Percentiles rank a stretch among this genome's conserved stretches.
These are phyloP conservation scores for Hozukius guyotensis DNA, from an alignment of 2,797 vertebrate species.

Conservation along the genomic window DNA sequence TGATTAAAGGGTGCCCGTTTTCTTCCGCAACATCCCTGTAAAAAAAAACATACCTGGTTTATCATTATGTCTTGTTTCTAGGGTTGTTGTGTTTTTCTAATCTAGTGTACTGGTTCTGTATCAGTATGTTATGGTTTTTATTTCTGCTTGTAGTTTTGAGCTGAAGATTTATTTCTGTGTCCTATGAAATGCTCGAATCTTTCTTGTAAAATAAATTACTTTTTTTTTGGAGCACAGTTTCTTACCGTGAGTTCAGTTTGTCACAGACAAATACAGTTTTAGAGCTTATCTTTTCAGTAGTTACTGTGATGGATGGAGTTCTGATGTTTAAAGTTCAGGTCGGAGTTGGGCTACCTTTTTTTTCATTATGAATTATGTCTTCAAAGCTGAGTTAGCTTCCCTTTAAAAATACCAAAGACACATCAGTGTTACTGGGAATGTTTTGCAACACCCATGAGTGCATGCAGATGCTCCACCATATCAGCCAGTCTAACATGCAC, in stretches of 20 bases:
- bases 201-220: constrained; percentile 62
- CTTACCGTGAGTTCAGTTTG: background rate
- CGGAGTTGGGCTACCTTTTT: background rate
- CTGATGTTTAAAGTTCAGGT: background rate
- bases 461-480: background rate
- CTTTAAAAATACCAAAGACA: background rate
- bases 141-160: constrained; percentile 51
- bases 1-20: background rate
- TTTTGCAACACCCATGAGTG: background rate
- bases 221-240: constrained; percentile 43
- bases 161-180: constrained; percentile 40
- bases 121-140: constrained; percentile 29
- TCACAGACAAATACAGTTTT: background rate
- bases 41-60: constrained; percentile 11
- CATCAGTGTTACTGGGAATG: background rate
- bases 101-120: constrained; percentile 30
- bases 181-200: constrained; percentile 36
- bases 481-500: background rate
- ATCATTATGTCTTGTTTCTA: constrained; percentile 18
- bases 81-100: constrained; percentile 29
- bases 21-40: constrained; percentile 10
- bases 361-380: background rate
- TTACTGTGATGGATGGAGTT: background rate
- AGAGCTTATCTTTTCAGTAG: background rate
- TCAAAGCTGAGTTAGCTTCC: background rate